Evolutionary conservation across 2,888 invertebrate species (phyloP), one percentile per base, ranked within the genome.

Genomic region (Thecocarcelia acutangulata): DNA sequence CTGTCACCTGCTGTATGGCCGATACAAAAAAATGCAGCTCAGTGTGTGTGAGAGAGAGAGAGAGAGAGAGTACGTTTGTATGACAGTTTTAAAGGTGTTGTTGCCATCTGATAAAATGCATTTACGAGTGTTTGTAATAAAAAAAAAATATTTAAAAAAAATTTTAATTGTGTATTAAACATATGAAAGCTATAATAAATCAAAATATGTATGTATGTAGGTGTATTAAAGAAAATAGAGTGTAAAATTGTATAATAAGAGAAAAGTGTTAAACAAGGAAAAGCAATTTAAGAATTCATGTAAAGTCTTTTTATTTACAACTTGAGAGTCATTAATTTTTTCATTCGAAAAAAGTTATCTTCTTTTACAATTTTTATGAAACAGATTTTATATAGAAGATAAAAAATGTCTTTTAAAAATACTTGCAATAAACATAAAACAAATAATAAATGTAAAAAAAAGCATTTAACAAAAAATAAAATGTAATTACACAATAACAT

Each of bases 81-180:
- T 70, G 77, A 64, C 77, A 77, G 56, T 50, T 70, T 77, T 70
- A 64, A 70, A 77, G 64, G 70, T 77, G 54, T 56, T 69, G 28
- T 19, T 56, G 46, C 33, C 63, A 24, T 44, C 33, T 33, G 48
- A 17, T 33, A 46, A 44, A 50, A 33, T 61, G 37, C 40, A 3
- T 48, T 2, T 37, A 13, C 5, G 42, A 17, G 42, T 58, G 58
- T 21, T 12, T 59, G 24, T 24, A 2, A 24, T 24, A 5, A 24
- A 2, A 8, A 2, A 8, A 33, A 33, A 33, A 33, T 9, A 33
- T 33, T 33, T 33, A 24, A 24, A 24, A 24, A 24, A 24, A 2
- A 9, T 8, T 33, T 1, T 33, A 1, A 1, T 33, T 33, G 58
- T 40, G 24, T 42, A 40, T 9, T 24, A 11, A 3, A n/a, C 12